Evolutionary conservation across 2,113 vertebrate genomes (phyloP), one percentile per base, ranked within the genome.

Genomic region (Callionymus lyra): DNA sequence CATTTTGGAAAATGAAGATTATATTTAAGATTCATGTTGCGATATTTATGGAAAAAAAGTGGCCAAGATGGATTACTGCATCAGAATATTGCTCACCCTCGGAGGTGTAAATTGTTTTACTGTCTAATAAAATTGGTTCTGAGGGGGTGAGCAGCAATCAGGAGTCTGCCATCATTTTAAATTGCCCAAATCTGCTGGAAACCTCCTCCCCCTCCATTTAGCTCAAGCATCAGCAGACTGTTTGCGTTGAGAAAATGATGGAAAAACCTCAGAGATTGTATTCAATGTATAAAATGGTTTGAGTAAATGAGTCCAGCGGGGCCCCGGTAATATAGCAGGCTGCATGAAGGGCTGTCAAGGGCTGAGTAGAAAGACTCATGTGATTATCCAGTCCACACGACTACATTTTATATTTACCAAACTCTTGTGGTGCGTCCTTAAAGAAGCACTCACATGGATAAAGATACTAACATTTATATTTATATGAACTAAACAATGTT

Each of bases 41-140:
- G 38, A 61, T 61, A 48, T 61, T 68, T 68, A 42, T 55, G 42
- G 66, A 74, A 51, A 42, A 27, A 27, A 27, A 27, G 21, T 5
- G 21, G 21, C 4, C 21, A 8, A 27, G 21, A 27, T 56, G 56
- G 49, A 75, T 72, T 58, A 48, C 51, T 50, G 54, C 47, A 46
- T 71, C 40, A 31, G 41, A 52, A 72, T 67, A 49, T 61, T 4
- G 14, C 60, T 56, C 56, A 66, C 59, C 53, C 56, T 51, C 2
- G 16, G 53, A 68, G 68, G 72, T 78, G 68, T 59, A 74, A 64
- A 76, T 66, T 65, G 64, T 67, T 65, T 78, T 50, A 47, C 54
- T 41, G 41, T 45, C 41, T 59, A 60, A 53, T 56, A 49, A 57
- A 63, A 74, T 74, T 76, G 61, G 51, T 68, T 65, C 47, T 50